Base-by-base conservation (phyloP, 1,140 invertebrate species). In the Cecropterus lyciades region DNA sequence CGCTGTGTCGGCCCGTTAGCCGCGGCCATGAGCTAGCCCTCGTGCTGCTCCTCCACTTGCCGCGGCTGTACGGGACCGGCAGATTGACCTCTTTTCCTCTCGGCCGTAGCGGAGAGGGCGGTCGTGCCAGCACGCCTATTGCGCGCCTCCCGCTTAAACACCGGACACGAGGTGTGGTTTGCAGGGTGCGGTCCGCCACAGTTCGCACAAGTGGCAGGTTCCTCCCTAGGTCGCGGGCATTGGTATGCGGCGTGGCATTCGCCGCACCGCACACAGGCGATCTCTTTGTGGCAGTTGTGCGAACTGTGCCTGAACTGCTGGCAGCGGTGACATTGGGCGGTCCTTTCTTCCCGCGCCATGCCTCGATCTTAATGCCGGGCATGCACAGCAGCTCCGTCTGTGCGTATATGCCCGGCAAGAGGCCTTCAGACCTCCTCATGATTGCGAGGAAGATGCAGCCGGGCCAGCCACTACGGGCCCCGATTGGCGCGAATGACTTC, bases 131-230 rank as follows among this genome's bases (percentile, higher is more conserved):
- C 43, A 17, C 56, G 42, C 15, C 48, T 59, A 14, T 57, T 69
- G 0, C 63, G 24, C 1, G 49, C 20, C 20, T 71, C 62, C 14
- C 17, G 15, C 0, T 10, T 9, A 14, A 27, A 55, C 0, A 51
- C 63, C 0, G 72, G 63, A 46, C 73, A 75, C 9, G 13, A 6
- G 1, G 15, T 15, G 24, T 65, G 9, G 52, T 75, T 75, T 3
- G 70, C 73, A 0, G 70, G 42, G 51, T 75, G 73, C 1, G 62
- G 40, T 0, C 70, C 70, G 1, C 59, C 56, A 46, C 73, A 75
- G 56, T 75, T 75, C 0, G 62, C 65, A 45, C 73, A 75, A 0
- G 70, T 72, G 7, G 65, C 30, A 0, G 56, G 60, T 0, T 72
- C 43, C n/a, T 49, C 52, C 10, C 27, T 9, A 0, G 69, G 67